phyloP scores from a whole-genome alignment of 1,140 invertebrate genomes.

The Drosophila bocki region DNA sequence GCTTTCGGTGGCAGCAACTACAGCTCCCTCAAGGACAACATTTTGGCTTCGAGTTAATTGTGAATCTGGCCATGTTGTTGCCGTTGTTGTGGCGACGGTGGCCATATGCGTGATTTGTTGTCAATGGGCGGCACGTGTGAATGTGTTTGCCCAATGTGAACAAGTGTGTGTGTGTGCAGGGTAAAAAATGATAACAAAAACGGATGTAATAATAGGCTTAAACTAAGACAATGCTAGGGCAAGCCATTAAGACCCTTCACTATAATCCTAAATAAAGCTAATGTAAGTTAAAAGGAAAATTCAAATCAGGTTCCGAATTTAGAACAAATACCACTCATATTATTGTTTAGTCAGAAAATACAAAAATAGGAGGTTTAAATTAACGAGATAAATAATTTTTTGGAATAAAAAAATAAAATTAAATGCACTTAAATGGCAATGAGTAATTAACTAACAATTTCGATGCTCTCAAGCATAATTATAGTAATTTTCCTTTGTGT shows the following conservation, averaged over 20 bases:
- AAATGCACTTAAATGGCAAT: no score
- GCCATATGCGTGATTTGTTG: slow-evolving; percentile 68
- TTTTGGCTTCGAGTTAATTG: slow-evolving; percentile 74
- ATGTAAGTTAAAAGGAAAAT: background rate
- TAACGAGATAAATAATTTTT: background rate
- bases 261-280: background rate
- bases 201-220: background rate
- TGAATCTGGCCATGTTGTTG: slow-evolving; percentile 50
- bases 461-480: background rate
- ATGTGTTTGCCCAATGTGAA: slow-evolving; percentile 22
- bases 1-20: slow-evolving; percentile 39
- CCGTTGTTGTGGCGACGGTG: slow-evolving; percentile 15
- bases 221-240: background rate
- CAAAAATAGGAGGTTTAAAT: no score
- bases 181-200: slow-evolving; percentile 1
- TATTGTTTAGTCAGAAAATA: background rate
- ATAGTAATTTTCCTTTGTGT: slow-evolving; percentile 4
- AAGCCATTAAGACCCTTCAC: background rate
- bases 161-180: background rate
- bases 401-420: background rate
- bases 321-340: no score
- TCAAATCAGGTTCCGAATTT: background rate
- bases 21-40: slow-evolving; percentile 59
- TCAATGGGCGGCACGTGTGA: slow-evolving; percentile 64
- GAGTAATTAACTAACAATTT: background rate